Evolutionary conservation across 2,113 vertebrate species (phyloP), one percentile per base, ranked within the genome.

Genomic region (Clinocottus analis): DNA sequence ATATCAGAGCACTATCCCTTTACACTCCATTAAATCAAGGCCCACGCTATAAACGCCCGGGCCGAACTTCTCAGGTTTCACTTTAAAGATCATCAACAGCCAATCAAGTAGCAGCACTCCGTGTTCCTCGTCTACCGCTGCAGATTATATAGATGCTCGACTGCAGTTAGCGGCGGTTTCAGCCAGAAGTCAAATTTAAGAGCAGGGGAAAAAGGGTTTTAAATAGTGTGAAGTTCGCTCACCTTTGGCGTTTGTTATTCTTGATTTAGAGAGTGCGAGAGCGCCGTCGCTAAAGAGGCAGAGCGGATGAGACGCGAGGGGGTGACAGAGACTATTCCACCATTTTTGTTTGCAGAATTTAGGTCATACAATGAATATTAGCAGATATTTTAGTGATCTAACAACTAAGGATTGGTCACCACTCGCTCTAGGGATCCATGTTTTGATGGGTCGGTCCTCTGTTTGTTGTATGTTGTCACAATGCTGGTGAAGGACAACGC

Each of bases 1-100:
- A 92, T 76, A 51, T 65, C 10, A 65, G 7, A 80, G 73, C 72
- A 80, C 80, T 76, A 90, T 93, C 89, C 68, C 80, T 91, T 91
- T 86, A 89, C 89, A 84, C 71, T 21, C 65, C 80, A 84, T 87
- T 91, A 91, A 88, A 89, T 64, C 29, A 37, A 80, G 77, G 72
- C 35, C 78, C 74, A 62, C 29, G 31, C 86, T 78, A 63, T 87
- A 75, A 83, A 84, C 53, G 11, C 79, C 65, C 59, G 9, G 39
- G 59, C 21, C 81, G 72, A 87, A 85, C 72, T 41, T 84, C 88
- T 90, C 67, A 9, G 19, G 63, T 90, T 88, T 89, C 85, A 43
- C 51, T 83, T 72, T 59, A 77, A 83, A 85, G 59, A 79, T 45
- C 67, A 65, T 77, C 72, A 75, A 33, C 59, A 79, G 77, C 82